phyloP scores from a whole-genome alignment of 2,797 vertebrate genomes.

The Chrosomus eos region DNA sequence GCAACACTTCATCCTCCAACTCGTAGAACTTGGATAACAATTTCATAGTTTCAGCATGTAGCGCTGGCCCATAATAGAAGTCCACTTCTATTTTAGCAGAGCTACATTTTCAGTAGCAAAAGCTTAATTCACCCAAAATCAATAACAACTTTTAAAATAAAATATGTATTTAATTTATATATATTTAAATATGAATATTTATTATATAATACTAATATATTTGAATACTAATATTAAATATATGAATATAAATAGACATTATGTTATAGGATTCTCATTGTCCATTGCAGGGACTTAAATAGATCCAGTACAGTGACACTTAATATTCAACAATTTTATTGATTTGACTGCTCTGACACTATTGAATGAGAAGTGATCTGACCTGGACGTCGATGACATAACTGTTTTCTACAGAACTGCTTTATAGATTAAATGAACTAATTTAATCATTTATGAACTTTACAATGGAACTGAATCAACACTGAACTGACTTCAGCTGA shows the following conservation, averaged over 20 bases:
- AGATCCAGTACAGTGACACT: background rate
- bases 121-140: background rate
- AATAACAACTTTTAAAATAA: background rate
- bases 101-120: conserved; percentile 13
- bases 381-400: background rate
- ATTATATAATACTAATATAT: background rate
- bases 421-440: no score
- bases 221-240: background rate
- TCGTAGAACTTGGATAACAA: conserved; percentile 42
- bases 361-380: background rate
- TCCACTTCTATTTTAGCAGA: conserved; percentile 13
- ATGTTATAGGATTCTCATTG: no score
- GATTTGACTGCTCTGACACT: background rate
- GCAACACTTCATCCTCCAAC: conserved; percentile 20
- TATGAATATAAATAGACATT: background rate
- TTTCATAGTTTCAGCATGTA: conserved; percentile 17
- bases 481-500: no score
- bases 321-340: background rate
- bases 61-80: background rate
- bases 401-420: background rate
- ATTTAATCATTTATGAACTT: no score
- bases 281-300: background rate
- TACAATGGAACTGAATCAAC: no score
- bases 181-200: background rate
- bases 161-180: background rate